Base-by-base conservation (phyloP, 1,140 invertebrate genomes). In the Zophobas morio region DNA sequence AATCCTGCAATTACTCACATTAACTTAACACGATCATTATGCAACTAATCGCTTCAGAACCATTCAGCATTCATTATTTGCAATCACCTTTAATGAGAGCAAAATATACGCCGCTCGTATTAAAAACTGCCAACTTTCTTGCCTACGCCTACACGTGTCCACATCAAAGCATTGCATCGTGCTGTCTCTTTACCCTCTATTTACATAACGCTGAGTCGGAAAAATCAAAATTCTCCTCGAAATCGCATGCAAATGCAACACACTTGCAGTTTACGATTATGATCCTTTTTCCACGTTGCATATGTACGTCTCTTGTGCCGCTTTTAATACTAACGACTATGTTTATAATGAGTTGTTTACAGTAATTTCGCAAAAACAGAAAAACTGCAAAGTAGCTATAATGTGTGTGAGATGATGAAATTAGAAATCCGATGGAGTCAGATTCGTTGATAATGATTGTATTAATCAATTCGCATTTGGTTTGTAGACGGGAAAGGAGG, bases 341-440 rank as follows among this genome's bases (percentile, higher is more conserved):
- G 75, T 76, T 76, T 39, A 76, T 76, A 35, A 51, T 36, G 39
- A 51, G 54, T 70, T 76, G 60, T 76, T 76, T 70, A 60, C 54
- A n/a, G 8, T 35, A 35, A 56, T 51, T 57, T 57, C 33, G 54
- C 54, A 63, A 63, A 75, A n/a, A 35, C 32, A 33, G n/a, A 56
- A 56, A 75, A 75, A 75, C 8, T 70, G 40, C 34, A 35, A 49
- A 76, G 66, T 53, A 77, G 37, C 56, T 5, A 57, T 37, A 72
- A 47, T 71, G 51, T 35, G 57, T 63, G 6, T 39, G 57, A 63
- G 51, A 73, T 77, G 76, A 77, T 77, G 76, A 77, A 77, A 77
- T 77, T 42, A 56, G 53, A 40, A 57, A 74, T 74, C 53, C 35
- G 3, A 60, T 57, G 42, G n/a, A 74, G 51, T 74, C 73, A 74